A percentile compares a stretch with the other conserved stretches of the same genome.
These are phyloP conservation scores for Harpalus rubripes DNA, from an alignment of 2,888 invertebrate genomes.

Conservation along the genomic window DNA sequence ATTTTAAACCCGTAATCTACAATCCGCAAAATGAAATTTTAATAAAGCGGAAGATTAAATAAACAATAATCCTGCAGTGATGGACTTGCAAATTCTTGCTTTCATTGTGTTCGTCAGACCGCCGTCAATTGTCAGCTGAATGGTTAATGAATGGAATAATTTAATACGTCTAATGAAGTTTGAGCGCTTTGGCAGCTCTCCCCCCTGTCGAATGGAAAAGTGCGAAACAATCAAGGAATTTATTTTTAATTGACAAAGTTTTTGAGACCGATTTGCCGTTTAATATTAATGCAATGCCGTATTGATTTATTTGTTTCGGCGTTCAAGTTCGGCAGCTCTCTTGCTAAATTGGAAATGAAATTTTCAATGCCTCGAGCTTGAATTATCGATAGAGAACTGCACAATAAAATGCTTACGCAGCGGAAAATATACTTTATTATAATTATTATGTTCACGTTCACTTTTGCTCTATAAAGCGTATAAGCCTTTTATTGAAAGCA, in stretches of 20 bases:
- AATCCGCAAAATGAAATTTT: too few species aligned
- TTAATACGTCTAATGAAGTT: conserved; percentile 61
- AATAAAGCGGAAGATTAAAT: too few species aligned
- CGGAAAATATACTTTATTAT: conserved; percentile 39
- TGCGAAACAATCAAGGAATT: conserved; percentile 54
- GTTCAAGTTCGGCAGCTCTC: conserved; percentile 37
- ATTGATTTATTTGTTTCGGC: conserved; percentile 56
- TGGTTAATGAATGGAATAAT: conserved; percentile 58
- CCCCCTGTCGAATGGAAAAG: conserved; percentile 30
- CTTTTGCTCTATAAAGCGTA: neutral
- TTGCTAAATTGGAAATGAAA: conserved; percentile 54
- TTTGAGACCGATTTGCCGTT: conserved; percentile 41
- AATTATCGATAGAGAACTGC: conserved; percentile 11
- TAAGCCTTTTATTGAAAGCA: too few species aligned
- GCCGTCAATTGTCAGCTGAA: conserved; percentile 55
- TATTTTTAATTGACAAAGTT: conserved; percentile 58
- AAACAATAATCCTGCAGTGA: too few species aligned
- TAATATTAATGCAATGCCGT: conserved; percentile 51
- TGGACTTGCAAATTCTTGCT: too few species aligned
- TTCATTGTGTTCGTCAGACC: conserved; percentile 47
- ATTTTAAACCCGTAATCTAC: too few species aligned
- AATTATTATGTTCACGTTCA: conserved; percentile 28
- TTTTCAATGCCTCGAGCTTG: conserved; percentile 36
- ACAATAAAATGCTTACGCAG: neutral
- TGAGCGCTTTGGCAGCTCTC: conserved; percentile 50